phyloP scores from a whole-genome alignment of 2,797 vertebrate genomes.

The Tinamus major region DNA sequence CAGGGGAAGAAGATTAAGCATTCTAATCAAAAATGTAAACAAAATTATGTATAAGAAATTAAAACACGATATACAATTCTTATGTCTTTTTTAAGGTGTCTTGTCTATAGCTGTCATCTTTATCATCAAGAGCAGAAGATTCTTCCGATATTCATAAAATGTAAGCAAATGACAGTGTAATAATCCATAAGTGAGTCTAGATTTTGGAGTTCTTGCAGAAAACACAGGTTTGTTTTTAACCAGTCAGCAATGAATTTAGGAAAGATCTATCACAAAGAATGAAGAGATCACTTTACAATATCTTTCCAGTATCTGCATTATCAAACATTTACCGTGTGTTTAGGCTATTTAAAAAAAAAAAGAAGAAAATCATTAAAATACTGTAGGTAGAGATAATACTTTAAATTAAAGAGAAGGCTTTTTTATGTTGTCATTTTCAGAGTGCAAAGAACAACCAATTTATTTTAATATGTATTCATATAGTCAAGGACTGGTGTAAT shows the following conservation, averaged over 20 bases:
- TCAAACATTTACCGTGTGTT: conserved; percentile 40
- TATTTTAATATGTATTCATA: conserved; percentile 21
- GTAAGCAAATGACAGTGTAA: neutral
- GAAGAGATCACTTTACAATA: conserved; percentile 45
- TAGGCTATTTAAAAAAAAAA: conserved; percentile 56
- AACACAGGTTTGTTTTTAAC: conserved; percentile 5
- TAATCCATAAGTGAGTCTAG: neutral
- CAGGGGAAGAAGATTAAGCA: neutral
- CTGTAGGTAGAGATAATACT: conserved; percentile 63
- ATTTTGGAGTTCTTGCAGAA: neutral
- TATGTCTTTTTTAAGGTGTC: neutral
- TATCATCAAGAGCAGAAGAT: neutral
- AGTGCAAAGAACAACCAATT: neutral
- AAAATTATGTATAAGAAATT: neutral
- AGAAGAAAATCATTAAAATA: conserved; percentile 67
- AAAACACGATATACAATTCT: neutral
- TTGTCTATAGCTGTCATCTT: neutral
- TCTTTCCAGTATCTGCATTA: conserved; percentile 54
- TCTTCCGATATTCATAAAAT: conserved; percentile 17
- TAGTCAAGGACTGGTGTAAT: neutral
- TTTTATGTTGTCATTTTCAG: conserved; percentile 43
- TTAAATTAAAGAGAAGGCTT: conserved; percentile 54
- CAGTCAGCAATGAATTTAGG: neutral
- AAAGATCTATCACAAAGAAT: conserved; percentile 53
- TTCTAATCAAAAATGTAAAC: neutral